Evolutionary conservation across 2,888 invertebrate species (phyloP), one percentile per base, ranked within the genome.

Genomic region (Pristionchus entomophagus): DNA sequence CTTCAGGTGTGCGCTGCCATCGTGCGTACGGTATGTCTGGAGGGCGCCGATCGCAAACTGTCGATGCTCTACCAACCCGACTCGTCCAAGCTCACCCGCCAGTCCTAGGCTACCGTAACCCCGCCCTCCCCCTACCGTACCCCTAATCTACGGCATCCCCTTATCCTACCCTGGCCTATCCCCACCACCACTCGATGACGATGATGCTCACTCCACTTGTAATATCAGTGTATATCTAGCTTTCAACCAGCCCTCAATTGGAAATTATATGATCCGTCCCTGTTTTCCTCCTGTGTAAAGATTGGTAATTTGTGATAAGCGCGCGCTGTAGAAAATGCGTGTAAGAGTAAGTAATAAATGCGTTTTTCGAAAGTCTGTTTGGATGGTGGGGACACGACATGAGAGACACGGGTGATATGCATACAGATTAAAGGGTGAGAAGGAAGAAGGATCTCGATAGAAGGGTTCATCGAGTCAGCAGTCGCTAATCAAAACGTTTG

Each of bases 1-100:
- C 22, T 38, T 22, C 32, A 69, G 65, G n/a, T n/a, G 73, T 80
- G 53, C 32, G 93, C 89, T 38, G 93, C 93, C 45, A 86, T 93
- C 38, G 92, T 93, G 29, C 90, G 93, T 86, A 93, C 93, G 10
- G 88, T 88, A 80, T 92, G 92, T 88, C 88, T 93, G 22, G 90
- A 90, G 80, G 89, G 89, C 51, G 85, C 87, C 62, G 91, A 90
- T 53, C 90, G 92, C 84, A 93, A 93, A 86, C 87, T 93, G 82
- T 92, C 92, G 77, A 90, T 91, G 88, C 90, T 92, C 86, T 82
- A 82, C 82, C 59, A 59, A 2, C 82, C 82, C n/a, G 82, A 82
- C 14, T 41, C 59, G 17, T 82, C 82, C 19, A 82, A 56, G 26
- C 56, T 59, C 4, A 59, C 53, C 38, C 17, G 38, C 29, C 32